Evolutionary conservation across 2,888 invertebrate species (phyloP).

Genomic region (Agonopterix heracliana): DNA sequence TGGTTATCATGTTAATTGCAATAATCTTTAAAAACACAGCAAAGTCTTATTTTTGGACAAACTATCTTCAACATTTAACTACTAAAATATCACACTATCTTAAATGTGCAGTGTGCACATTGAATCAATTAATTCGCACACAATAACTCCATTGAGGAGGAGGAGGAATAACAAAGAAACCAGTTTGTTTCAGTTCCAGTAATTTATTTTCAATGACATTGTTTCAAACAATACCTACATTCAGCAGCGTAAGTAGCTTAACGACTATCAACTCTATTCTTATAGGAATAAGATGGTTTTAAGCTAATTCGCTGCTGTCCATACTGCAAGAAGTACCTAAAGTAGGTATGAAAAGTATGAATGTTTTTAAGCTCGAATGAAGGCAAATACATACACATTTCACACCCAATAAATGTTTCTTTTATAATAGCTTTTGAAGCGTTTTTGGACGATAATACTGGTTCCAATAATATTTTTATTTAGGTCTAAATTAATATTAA

Average conservation of each 20-base stretch:
- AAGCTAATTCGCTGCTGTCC: no score
- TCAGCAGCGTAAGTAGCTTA: no score
- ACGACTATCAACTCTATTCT: no score
- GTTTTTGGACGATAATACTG: background rate
- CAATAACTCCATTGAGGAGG: background rate
- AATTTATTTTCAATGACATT: conserved; percentile 27
- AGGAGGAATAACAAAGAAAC: conserved; percentile 10
- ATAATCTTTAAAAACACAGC: no score
- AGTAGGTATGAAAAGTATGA: background rate
- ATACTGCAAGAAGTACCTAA: no score
- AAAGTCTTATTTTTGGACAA: no score
- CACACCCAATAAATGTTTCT: conserved; percentile 12
- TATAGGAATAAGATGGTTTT: no score
- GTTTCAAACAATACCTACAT: conserved; percentile 1
- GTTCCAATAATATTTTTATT: background rate
- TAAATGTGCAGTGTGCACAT: no score
- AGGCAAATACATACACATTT: conserved; percentile 33
- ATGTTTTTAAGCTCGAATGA: conserved; percentile 44
- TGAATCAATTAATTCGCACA: background rate
- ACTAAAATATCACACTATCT: no score
- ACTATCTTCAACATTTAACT: no score
- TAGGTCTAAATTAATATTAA: no score
- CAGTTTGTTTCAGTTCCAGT: conserved; percentile 12
- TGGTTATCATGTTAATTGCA: no score
- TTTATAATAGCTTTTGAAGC: conserved; percentile 1